These are phyloP conservation scores for Polydrusus tereticollis DNA, from an alignment of 2,888 invertebrate species.

Conservation along the genomic window DNA sequence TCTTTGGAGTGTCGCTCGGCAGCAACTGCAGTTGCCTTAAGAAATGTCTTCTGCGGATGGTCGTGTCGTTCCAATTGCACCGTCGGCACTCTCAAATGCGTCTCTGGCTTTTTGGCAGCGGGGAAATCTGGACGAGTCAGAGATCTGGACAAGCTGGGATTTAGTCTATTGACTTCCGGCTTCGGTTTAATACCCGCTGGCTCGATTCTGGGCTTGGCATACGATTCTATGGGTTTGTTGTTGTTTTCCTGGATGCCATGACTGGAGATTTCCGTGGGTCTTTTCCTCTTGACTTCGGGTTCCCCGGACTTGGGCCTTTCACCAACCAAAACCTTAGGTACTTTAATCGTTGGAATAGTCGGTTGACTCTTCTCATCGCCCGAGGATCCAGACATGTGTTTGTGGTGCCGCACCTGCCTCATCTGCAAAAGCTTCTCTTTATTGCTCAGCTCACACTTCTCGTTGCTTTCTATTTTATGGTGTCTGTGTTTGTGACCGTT, in stretches of 20 bases:
- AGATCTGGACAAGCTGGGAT: conserved; percentile 5
- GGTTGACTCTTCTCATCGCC: conserved; percentile 61
- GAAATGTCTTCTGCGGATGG: conserved; percentile 61
- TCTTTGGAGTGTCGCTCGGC: conserved; percentile 41
- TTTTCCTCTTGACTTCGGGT: conserved; percentile 51
- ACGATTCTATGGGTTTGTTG: conserved; percentile 37
- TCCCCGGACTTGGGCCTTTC: conserved; percentile 32
- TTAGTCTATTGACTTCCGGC: neutral
- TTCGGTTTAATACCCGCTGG: conserved; percentile 29
- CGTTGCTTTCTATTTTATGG: conserved; percentile 56
- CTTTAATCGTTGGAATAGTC: conserved; percentile 50
- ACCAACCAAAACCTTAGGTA: conserved; percentile 51
- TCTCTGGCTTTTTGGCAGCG: conserved; percentile 49
- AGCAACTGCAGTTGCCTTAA: conserved; percentile 53
- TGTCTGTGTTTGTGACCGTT: conserved; percentile 67
- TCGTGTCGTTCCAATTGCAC: conserved; percentile 54
- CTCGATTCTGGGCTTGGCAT: conserved; percentile 28
- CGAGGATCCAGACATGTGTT: conserved; percentile 47
- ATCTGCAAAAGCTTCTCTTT: conserved; percentile 67
- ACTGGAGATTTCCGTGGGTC: conserved; percentile 39
- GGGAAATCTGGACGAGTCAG: neutral
- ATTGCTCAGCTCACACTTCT: conserved; percentile 55
- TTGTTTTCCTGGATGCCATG: conserved; percentile 26
- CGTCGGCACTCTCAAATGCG: conserved; percentile 52
- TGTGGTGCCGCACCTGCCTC: conserved; percentile 66